These are phyloP conservation scores for Crax fasciolata DNA, from an alignment of 2,797 vertebrate genomes.

Conservation along the genomic window DNA sequence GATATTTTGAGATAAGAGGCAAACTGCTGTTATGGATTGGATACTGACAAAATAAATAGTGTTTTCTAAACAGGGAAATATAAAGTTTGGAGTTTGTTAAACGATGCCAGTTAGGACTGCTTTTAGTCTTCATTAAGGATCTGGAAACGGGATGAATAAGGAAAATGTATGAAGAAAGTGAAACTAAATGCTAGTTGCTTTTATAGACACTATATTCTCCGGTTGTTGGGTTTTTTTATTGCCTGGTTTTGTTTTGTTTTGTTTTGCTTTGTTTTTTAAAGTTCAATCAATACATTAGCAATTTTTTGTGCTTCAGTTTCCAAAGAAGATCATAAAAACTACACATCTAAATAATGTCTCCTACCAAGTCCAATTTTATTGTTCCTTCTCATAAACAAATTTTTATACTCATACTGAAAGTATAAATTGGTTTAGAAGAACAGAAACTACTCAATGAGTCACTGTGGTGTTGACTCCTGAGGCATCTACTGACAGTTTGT, in stretches of 20 bases:
- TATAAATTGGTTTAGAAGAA: neutral
- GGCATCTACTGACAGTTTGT: neutral
- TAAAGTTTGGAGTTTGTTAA: slow-evolving; percentile 31
- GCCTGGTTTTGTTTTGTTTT: neutral
- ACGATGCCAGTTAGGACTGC: neutral
- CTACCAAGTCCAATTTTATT: neutral
- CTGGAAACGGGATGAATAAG: slow-evolving; percentile 39
- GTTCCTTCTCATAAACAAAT: neutral
- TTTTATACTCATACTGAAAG: neutral
- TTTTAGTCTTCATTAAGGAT: slow-evolving; percentile 59
- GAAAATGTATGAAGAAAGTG: slow-evolving; percentile 21
- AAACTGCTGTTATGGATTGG: slow-evolving; percentile 11
- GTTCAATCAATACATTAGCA: neutral
- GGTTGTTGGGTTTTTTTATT: neutral
- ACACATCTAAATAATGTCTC: slow-evolving; percentile 5
- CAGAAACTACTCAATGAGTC: neutral
- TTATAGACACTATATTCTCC: neutral
- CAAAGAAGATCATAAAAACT: slow-evolving; percentile 18
- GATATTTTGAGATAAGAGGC: slow-evolving; percentile 20
- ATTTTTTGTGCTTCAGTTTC: neutral
- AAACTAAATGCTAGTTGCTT: neutral
- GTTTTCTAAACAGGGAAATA: slow-evolving; percentile 33
- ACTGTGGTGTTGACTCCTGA: neutral
- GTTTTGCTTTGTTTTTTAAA: neutral
- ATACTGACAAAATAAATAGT: slow-evolving; percentile 30